These are phyloP conservation scores for Salarias fasciatus DNA, from an alignment of 2,797 vertebrate genomes.

Conservation along the genomic window DNA sequence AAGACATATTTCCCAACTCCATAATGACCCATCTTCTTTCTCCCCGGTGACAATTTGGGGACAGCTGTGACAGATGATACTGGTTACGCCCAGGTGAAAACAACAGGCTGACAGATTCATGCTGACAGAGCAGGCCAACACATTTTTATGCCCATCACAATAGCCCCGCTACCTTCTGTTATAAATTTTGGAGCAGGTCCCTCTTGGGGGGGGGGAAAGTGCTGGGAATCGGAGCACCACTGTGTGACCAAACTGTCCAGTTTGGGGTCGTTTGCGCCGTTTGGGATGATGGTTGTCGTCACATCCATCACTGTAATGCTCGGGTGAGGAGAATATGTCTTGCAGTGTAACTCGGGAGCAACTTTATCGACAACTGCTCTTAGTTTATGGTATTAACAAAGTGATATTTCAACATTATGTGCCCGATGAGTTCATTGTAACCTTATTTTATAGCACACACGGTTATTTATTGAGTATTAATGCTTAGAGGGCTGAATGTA, in stretches of 20 bases:
- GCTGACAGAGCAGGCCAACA: slow-evolving; percentile 26
- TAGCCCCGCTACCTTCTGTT: not conserved
- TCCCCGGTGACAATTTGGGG: slow-evolving; percentile 50
- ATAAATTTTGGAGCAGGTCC: no score
- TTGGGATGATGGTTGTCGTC: no score
- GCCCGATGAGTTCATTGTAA: not conserved
- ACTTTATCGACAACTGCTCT: no score
- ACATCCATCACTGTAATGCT: no score
- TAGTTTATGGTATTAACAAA: no score
- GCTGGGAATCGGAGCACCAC: no score
- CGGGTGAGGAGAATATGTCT: no score
- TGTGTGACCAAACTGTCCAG: no score
- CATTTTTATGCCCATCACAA: slow-evolving; percentile 22
- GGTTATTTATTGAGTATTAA: not conserved
- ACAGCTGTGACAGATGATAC: slow-evolving; percentile 59
- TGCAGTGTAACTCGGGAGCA: no score
- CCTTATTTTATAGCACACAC: not conserved
- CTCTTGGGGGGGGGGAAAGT: no score
- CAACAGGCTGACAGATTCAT: slow-evolving; percentile 59
- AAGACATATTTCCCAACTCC: slow-evolving; percentile 25
- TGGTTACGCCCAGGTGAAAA: slow-evolving; percentile 60
- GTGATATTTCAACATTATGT: no score
- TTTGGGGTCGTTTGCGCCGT: no score
- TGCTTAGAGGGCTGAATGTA: not conserved
- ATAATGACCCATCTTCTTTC: slow-evolving; percentile 53